Base-by-base conservation (phyloP, 2,797 vertebrate species). In the Avahi laniger region DNA sequence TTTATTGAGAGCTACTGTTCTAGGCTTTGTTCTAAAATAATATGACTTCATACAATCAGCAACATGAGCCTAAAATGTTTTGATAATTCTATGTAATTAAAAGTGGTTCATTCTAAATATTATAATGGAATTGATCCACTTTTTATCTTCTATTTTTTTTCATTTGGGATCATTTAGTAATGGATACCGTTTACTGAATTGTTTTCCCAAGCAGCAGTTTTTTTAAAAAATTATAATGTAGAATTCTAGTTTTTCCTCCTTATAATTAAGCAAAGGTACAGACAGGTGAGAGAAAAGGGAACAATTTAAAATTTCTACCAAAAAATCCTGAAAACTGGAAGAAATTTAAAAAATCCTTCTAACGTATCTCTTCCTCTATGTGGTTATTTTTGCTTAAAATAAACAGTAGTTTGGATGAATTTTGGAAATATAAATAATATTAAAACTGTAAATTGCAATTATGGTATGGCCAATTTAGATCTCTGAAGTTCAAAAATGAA, bases 61-160 rank as follows among this genome's bases (percentile, higher is more conserved):
- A 78, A 67, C 83, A 87, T 93, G n/a, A 78, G 10, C 48, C 46
- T 90, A n/a, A 82, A 78, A 11, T 88, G 67, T 92, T 93, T 79
- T 80, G 14, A 43, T 84, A 75, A 59, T 84, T 92, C 70, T 70
- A 76, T 85, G 5, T 86, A 38, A 52, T 87, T 94, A 89, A 35
- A 95, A 65, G 30, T 61, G 35, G 76, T 89, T 89, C 48, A 48
- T 48, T 48, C 48, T 48, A 48, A 48, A 48, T 38, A 13, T 92
- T 48, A 18, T 92, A 52, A 38, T 70, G 48, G n/a, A 82, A 24
- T 86, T 7, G 82, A 87, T 94, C 41, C 12, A 86, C 9, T 91
- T 90, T 89, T 54, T 85, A 84, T 63, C 94, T 30, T 50, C 0
- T 30, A 10, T 83, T 24, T 50, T 89, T 89, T 89, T 92, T 61